Base-by-base conservation (phyloP, 92 coral and sea anemone species). In the Metridium senile region DNA sequence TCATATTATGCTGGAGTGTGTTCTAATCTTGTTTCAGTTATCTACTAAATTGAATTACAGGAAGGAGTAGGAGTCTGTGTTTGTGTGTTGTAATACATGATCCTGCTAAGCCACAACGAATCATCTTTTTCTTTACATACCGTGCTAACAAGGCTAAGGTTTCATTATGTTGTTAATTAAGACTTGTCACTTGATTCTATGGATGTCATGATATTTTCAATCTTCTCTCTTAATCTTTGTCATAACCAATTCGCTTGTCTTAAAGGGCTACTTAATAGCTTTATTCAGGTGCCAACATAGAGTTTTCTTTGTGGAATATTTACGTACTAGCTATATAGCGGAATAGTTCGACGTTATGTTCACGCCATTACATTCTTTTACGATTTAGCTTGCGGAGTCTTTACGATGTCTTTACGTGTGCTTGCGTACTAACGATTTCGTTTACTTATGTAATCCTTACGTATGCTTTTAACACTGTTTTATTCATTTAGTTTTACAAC, bases 111-210 rank as follows among this genome's bases (percentile, higher is more conserved):
- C 21, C 31, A 54, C 26, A 17, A 21, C 27, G 49, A 30, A n/a
- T 16, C 66, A 54, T n/a, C 56, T 29, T 8, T 54, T 27, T 72
- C 76, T 72, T 72, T 72, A 72, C 76, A 72, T 25, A 72, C 7
- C 9, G 30, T 59, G 66, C 13, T 72, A 72, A 72, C 65, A 72
- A 72, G 66, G 30, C 76, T 63, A 59, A 59, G 45, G 2, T 16
- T 30, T 28, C 27, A 28, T 63, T 63, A 39, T 63, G 4, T 30
- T 28, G 22, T 31, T 29, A 28, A 29, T 21, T 16, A 30, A 27
- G 39, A 4, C 69, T 30, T 63, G 69, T 63, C 69, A 63, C 8
- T 63, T 63, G 26, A 31, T 63, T 63, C 20, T 27, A 27, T 63
- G 17, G 1, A 63, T 63, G 69, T 63, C 69, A 63, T 28, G 9